Evolutionary conservation across 2,888 invertebrate species (phyloP).

Genomic region (Troglohyphantes excavatus): DNA sequence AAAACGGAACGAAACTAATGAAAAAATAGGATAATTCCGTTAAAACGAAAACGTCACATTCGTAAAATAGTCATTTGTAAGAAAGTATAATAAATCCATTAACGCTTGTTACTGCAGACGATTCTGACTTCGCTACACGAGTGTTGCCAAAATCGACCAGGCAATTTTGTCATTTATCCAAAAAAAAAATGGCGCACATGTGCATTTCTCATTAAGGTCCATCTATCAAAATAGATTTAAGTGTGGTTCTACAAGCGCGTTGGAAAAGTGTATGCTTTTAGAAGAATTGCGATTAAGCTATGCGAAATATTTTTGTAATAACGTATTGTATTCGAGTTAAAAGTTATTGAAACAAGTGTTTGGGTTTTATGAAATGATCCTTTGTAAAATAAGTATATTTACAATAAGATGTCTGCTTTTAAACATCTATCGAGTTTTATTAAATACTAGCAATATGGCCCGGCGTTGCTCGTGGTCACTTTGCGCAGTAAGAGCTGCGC

Average conservation of each 20-base stretch:
- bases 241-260: neutral
- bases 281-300: no score
- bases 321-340: no score
- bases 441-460: no score
- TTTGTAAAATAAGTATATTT: no score
- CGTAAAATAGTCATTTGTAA: slow-evolving; percentile 63
- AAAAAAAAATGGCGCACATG: slow-evolving; percentile 36
- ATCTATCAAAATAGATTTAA: slow-evolving; percentile 39
- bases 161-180: slow-evolving; percentile 65
- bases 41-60: slow-evolving; percentile 70
- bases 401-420: no score
- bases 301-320: no score
- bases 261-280: no score
- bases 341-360: no score
- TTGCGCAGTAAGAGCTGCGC: no score
- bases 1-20: slow-evolving; percentile 32
- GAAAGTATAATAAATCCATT: slow-evolving; percentile 72
- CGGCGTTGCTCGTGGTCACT: no score
- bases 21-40: slow-evolving; percentile 35
- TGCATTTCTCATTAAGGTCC: slow-evolving; percentile 35
- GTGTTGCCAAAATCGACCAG: slow-evolving; percentile 46
- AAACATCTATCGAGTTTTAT: no score
- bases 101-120: slow-evolving; percentile 52
- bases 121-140: slow-evolving; percentile 40
- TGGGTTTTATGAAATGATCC: no score